Conservation (phyloP, 2,888 invertebrate species). For the Dynastes hyllus region DNA sequence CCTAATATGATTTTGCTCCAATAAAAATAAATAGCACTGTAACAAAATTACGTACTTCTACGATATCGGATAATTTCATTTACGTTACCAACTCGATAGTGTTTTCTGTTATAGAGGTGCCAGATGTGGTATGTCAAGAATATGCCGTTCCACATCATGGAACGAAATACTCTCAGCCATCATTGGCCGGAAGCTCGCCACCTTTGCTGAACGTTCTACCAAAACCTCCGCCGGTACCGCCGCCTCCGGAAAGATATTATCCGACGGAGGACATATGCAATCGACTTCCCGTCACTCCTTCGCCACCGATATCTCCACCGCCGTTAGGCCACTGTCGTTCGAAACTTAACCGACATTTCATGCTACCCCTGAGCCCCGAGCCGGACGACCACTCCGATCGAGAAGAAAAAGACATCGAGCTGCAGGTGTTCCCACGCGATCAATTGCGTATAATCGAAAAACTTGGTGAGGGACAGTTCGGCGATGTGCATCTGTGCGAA, state of each 20-base stretch:
- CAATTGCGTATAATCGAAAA: slow-evolving; percentile 84
- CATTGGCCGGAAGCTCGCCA: slow-evolving; percentile 69
- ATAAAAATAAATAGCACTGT: too few relatives aligned
- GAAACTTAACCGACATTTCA: slow-evolving; percentile 68
- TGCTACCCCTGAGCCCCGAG: slow-evolving; percentile 66
- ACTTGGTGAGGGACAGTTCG: slow-evolving; percentile 84
- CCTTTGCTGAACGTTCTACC: slow-evolving; percentile 75
- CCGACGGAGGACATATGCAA: slow-evolving; percentile 69
- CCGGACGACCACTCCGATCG: slow-evolving; percentile 73
- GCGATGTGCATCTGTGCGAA: slow-evolving; percentile 82
- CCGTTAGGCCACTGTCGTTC: slow-evolving; percentile 68
- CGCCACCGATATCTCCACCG: slow-evolving; percentile 65
- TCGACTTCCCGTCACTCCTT: slow-evolving; percentile 61
- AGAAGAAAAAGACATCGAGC: slow-evolving; percentile 71
- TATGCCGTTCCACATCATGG: slow-evolving; percentile 75
- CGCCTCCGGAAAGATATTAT: slow-evolving; percentile 81
- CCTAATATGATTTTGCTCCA: too few relatives aligned
- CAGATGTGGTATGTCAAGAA: slow-evolving; percentile 76
- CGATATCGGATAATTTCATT: slow-evolving; percentile 3
- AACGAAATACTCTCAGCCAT: slow-evolving; percentile 58
- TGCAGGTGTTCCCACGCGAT: slow-evolving; percentile 81
- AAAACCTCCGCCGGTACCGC: slow-evolving; percentile 77
- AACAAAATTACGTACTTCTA: background rate
- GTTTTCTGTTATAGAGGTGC: slow-evolving; percentile 72
- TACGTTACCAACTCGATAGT: slow-evolving; percentile 6